Percentiles rank a stretch among this genome's conserved stretches.
phyloP scores from a whole-genome alignment of 2,888 invertebrate genomes.

The Lepidonotus clava region DNA sequence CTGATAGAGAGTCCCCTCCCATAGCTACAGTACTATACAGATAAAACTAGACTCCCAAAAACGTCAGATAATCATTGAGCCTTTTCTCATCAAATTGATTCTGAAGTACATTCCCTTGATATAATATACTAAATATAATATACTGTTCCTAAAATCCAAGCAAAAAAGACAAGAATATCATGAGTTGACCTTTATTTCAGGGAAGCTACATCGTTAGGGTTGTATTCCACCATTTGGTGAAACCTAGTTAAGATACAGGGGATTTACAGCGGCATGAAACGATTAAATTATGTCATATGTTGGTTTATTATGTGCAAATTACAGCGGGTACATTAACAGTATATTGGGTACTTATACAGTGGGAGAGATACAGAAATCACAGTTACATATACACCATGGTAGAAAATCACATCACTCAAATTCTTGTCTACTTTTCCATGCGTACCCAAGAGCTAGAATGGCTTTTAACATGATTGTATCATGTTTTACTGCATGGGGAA shows the following conservation, averaged over 20 bases:
- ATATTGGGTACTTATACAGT: not conserved
- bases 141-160: too few relatives aligned
- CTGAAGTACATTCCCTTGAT: too few relatives aligned
- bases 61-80: too few relatives aligned
- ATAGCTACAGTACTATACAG: too few relatives aligned
- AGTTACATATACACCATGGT: not conserved
- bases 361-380: not conserved
- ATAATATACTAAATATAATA: too few relatives aligned
- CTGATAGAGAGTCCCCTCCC: too few relatives aligned
- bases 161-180: not conserved
- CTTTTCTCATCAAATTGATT: too few relatives aligned
- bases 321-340: not conserved
- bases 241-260: not conserved
- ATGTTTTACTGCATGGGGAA: too few relatives aligned
- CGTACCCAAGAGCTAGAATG: too few relatives aligned
- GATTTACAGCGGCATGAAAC: not conserved
- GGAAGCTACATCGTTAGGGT: conserved; percentile 32
- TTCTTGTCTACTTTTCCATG: not conserved
- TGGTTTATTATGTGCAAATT: not conserved
- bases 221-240: not conserved
- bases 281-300: not conserved
- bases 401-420: conserved; percentile 15
- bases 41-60: too few relatives aligned
- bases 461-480: too few relatives aligned
- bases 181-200: conserved; percentile 32